Base-by-base conservation (phyloP, 1,140 invertebrate species). In the Parapsyche elsis region DNA sequence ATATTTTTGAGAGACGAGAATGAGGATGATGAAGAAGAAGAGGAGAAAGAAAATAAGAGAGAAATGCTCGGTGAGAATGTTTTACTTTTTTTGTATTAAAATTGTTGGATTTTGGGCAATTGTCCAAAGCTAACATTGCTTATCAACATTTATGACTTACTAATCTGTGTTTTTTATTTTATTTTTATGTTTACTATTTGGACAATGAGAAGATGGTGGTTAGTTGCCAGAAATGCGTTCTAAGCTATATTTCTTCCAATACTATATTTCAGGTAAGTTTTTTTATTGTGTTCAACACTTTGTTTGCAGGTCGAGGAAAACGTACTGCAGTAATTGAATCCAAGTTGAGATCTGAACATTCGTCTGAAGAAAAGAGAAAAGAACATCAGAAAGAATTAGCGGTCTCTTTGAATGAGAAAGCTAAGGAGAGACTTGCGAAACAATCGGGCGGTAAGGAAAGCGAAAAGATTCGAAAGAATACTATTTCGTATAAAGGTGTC, bases 321-420 rank as follows among this genome's bases (percentile, higher is more conserved):
- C 91, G 98, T 84, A 98, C 95, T 70, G 96, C 98, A 5, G 95
- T 99, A 9, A 91, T 99, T 21, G 97, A 99, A 85, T 97, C 95
- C 0, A 98, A 99, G 88, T 91, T 99, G 5, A 91, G 98, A 84
- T 98, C 96, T 71, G 99, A 99, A 86, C 94, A 96, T 84, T 98
- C 97, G 23, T 94, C 97, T 0, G 99, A 99, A 88, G 98, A 99
- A 84, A 99, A 99, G 88, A 91, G 99, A 19, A 97, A 98, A 85
- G 93, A 97, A 85, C 97, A 99, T 91, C 99, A 99, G 86, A 96
- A 96, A 84, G 98, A 99, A 89, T 88, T 99, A 38, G 97, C 96
- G 0, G 91, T 94, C 70, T 92, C 94, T 78, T 88, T 99, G 9
- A 99, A 99, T 86, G 95, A 97, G 86, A 94, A 95, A 73, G 99